phyloP scores from a whole-genome alignment of 1,140 invertebrate genomes.

The Nephotettix cincticeps region DNA sequence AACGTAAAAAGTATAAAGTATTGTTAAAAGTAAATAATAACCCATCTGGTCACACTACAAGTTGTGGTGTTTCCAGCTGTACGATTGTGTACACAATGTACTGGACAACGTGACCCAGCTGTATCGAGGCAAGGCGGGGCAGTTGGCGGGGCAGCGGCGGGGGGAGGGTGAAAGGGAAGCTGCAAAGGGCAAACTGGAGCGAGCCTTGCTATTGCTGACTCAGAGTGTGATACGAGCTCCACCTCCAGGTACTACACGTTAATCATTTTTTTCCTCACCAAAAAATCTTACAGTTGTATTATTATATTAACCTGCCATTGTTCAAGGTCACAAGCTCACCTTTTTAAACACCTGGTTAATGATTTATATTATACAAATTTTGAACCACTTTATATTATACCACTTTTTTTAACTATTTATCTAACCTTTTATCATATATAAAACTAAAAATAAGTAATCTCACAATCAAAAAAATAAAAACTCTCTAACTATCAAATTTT shows the following conservation, averaged over 20 bases:
- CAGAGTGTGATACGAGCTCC: constrained; percentile 65
- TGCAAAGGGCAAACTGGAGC: constrained; percentile 51
- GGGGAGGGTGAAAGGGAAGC: constrained; percentile 51
- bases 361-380: no score
- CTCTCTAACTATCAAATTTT: no score
- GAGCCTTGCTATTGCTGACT: constrained; percentile 58
- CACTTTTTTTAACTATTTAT: no score
- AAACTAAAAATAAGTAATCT: no score
- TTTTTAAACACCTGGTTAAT: no score
- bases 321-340: not conserved
- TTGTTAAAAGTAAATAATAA: no score
- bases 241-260: constrained; percentile 52
- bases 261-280: not conserved
- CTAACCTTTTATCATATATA: no score
- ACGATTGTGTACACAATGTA: constrained; percentile 53
- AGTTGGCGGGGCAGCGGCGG: constrained; percentile 50
- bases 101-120: constrained; percentile 55
- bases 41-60: no score
- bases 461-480: no score
- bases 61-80: constrained; percentile 49
- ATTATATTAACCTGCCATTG: not conserved
- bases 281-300: not conserved
- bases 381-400: constrained; percentile 20
- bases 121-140: constrained; percentile 56
- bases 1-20: no score